phyloP scores from a whole-genome alignment of 1,140 invertebrate genomes.

The Dinoponera quadriceps region DNA sequence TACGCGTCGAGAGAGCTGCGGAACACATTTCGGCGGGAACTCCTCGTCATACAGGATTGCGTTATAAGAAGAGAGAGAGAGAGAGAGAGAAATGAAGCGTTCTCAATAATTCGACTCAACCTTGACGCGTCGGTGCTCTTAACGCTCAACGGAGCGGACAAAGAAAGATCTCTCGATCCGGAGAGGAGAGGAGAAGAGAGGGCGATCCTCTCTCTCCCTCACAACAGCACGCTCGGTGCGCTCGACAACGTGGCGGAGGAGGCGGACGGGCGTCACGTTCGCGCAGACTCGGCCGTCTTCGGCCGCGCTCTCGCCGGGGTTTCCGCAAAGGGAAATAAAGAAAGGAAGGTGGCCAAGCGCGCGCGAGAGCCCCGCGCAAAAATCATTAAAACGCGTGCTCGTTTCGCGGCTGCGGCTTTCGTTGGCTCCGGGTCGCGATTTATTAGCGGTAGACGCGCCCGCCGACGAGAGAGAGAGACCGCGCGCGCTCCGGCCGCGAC shows the following conservation, averaged over 20 bases:
- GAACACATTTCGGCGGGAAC: not conserved
- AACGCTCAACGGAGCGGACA: not conserved
- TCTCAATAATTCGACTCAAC: not conserved
- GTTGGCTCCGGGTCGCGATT: slow-evolving; percentile 58
- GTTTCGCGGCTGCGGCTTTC: slow-evolving; percentile 67
- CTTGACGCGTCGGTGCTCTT: not conserved
- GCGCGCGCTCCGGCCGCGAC: not conserved
- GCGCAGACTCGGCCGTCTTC: slow-evolving; percentile 77
- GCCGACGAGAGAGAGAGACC: not conserved
- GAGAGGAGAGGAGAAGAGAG: not conserved
- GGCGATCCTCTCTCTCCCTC: slow-evolving; percentile 11
- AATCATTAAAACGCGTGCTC: slow-evolving; percentile 78
- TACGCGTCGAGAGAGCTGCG: not conserved
- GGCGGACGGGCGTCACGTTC: slow-evolving; percentile 53
- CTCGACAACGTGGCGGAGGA: slow-evolving; percentile 11
- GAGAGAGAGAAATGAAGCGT: too few relatives aligned
- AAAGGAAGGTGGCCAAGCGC: slow-evolving; percentile 73
- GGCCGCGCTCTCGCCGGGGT: slow-evolving; percentile 70
- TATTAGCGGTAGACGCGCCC: slow-evolving; percentile 59
- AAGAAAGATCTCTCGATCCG: not conserved
- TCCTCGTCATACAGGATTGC: too few relatives aligned
- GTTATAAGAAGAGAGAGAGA: too few relatives aligned
- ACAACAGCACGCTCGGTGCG: not conserved
- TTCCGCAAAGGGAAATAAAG: slow-evolving; percentile 73
- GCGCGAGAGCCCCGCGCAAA: slow-evolving; percentile 71